Percentiles rank a stretch among this genome's conserved stretches.
phyloP scores from a whole-genome alignment of 1,140 invertebrate species.

The Contarinia nasturtii region DNA sequence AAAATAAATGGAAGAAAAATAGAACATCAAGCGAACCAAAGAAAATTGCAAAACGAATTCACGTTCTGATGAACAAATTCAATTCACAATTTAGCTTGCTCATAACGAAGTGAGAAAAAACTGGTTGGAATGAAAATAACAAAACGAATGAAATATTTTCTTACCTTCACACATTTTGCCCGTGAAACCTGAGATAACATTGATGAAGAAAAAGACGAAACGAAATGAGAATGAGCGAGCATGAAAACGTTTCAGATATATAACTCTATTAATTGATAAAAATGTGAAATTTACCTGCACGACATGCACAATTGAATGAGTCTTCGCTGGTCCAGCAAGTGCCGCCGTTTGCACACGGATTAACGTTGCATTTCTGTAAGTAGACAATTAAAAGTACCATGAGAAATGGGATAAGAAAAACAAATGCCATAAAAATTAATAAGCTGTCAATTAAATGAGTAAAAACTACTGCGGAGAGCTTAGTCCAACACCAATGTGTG shows the following conservation, averaged over 20 bases:
- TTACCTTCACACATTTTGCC: slow-evolving; percentile 58
- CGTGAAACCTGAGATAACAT: slow-evolving; percentile 33
- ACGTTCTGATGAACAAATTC: not conserved
- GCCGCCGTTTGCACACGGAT: slow-evolving; percentile 54
- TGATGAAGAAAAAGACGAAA: no score
- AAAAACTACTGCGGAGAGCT: no score
- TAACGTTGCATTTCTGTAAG: slow-evolving; percentile 47
- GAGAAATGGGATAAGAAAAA: not conserved
- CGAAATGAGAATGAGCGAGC: no score
- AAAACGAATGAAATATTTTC: slow-evolving; percentile 2
- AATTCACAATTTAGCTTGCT: not conserved
- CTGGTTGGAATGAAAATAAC: not conserved
- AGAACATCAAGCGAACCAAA: not conserved
- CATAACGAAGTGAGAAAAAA: not conserved
- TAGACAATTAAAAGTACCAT: slow-evolving; percentile 5
- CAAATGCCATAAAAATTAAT: not conserved
- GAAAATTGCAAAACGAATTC: no score
- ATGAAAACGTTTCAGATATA: no score
- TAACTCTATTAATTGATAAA: no score
- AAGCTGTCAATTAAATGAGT: not conserved
- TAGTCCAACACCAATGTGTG: no score
- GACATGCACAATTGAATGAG: slow-evolving; percentile 53
- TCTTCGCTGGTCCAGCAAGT: slow-evolving; percentile 57
- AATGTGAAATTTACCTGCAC: slow-evolving; percentile 18
- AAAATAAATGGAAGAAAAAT: slow-evolving; percentile 4